Conservation (phyloP, 1,140 invertebrate species). For the Euwallacea similis region DNA sequence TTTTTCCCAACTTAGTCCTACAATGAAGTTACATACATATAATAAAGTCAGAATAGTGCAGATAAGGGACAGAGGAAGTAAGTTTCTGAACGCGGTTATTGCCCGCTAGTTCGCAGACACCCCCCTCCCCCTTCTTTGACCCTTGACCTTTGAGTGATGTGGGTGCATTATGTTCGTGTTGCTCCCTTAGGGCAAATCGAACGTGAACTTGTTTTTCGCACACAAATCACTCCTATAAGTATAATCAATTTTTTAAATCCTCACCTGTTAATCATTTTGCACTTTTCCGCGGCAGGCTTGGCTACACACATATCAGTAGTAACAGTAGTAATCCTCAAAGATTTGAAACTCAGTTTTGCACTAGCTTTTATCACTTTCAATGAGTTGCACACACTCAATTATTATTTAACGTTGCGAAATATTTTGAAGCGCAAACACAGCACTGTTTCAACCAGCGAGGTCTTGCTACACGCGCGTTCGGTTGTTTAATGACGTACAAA, state of each 20-base stretch:
- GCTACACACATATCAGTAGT: constrained; percentile 43
- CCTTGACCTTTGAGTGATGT: neutral
- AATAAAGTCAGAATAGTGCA: neutral
- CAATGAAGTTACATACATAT: constrained; percentile 32
- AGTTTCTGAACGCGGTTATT: neutral
- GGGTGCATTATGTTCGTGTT: neutral
- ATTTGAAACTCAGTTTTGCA: too few relatives aligned
- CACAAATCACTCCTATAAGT: neutral
- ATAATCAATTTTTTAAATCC: neutral
- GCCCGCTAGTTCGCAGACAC: neutral
- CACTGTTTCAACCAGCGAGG: too few relatives aligned
- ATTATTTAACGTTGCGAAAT: too few relatives aligned
- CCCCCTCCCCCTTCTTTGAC: neutral
- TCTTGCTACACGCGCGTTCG: too few relatives aligned
- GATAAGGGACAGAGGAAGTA: constrained; percentile 1
- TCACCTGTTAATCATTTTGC: constrained; percentile 50
- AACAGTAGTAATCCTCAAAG: too few relatives aligned
- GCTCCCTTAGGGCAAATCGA: neutral
- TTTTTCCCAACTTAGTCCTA: constrained; percentile 55
- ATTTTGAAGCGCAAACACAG: too few relatives aligned
- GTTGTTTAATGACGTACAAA: too few relatives aligned
- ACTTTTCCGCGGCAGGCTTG: constrained; percentile 43
- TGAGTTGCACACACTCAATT: too few relatives aligned
- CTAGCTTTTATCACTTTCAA: too few relatives aligned
- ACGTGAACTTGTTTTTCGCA: neutral